Conservation (phyloP, 2,797 vertebrate species). For the Halcyon leucocephala region DNA sequence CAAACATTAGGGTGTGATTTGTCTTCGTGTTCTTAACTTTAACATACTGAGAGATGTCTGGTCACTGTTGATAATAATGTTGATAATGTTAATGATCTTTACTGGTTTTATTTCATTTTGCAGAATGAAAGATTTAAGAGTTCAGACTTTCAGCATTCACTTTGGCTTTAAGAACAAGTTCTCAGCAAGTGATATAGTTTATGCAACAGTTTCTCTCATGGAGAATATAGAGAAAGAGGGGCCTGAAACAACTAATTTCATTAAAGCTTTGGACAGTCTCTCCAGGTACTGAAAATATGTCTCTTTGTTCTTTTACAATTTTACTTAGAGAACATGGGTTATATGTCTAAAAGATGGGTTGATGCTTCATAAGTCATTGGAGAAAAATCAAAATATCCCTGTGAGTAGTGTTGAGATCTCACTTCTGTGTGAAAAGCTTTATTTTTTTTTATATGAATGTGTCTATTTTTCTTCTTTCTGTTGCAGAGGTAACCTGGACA, state of each 20-base stretch:
- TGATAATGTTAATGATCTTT: not conserved
- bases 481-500: constrained; percentile 89
- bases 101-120: not conserved
- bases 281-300: constrained; percentile 84
- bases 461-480: not conserved
- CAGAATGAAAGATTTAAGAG: constrained; percentile 95
- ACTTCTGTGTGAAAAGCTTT: not conserved
- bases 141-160: constrained; percentile 95
- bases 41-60: not conserved
- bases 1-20: not conserved
- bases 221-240: constrained; percentile 90
- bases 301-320: not conserved
- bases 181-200: constrained; percentile 93
- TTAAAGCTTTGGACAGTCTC: constrained; percentile 94
- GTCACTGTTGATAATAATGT: not conserved
- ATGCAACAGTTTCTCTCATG: constrained; percentile 88
- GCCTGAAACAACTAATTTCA: constrained; percentile 88
- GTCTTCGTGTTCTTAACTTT: not conserved
- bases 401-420: not conserved
- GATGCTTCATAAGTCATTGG: not conserved
- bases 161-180: constrained; percentile 98
- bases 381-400: not conserved
- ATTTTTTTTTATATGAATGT: not conserved
- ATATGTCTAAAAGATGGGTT: not conserved
- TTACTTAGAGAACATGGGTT: not conserved